Percentiles rank a stretch among this genome's conserved stretches.
These are phyloP conservation scores for Ptilorrhoa leucosticta DNA, from an alignment of 2,113 vertebrate genomes.

Conservation along the genomic window DNA sequence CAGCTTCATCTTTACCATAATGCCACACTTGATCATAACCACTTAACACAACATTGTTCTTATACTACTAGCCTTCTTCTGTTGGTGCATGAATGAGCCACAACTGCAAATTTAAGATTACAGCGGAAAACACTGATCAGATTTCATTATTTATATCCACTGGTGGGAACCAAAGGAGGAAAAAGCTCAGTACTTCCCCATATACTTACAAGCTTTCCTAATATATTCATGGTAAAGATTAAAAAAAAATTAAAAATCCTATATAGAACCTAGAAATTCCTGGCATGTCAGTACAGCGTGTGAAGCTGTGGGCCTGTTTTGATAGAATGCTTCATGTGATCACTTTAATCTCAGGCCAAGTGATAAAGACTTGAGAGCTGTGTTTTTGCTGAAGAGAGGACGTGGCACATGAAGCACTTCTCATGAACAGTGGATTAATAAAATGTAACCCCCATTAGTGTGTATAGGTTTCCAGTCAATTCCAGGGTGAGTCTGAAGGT, in stretches of 20 bases:
- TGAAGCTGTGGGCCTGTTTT: not conserved
- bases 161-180: not conserved
- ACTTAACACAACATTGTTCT: slow-evolving; percentile 1
- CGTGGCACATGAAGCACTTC: not conserved
- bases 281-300: not conserved
- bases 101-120: not conserved
- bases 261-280: not conserved
- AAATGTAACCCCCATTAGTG: not conserved
- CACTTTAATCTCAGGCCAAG: not conserved
- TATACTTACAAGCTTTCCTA: not conserved
- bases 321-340: not conserved
- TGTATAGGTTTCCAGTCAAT: not conserved
- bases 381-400: not conserved
- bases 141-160: not conserved
- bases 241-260: not conserved
- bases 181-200: not conserved
- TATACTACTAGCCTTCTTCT: not conserved
- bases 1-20: not conserved
- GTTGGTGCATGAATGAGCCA: not conserved
- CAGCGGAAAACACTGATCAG: not conserved
- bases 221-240: not conserved
- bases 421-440: not conserved
- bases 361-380: not conserved
- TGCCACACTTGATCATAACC: not conserved
- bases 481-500: not conserved